Conservation (phyloP, 2,113 vertebrate species). For the Saccopteryx leptura region DNA sequence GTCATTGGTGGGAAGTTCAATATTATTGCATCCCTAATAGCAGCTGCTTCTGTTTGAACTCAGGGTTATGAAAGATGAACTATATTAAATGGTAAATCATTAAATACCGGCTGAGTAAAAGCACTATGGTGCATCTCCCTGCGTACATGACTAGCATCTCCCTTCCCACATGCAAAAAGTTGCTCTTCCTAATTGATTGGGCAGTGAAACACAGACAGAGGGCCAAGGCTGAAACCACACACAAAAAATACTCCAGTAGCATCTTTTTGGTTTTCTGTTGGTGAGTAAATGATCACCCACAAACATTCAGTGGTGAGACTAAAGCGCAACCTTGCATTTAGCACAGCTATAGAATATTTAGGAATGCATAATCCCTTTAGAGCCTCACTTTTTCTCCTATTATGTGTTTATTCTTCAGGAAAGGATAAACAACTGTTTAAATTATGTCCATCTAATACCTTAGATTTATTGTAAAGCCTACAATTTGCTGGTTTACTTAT, state of each 20-base stretch:
- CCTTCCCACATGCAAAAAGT: constrained; percentile 73
- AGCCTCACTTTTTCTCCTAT: constrained; percentile 57
- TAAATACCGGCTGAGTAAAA: constrained; percentile 86
- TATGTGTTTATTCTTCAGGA: constrained; percentile 69
- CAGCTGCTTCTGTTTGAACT: constrained; percentile 87
- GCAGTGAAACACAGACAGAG: constrained; percentile 70
- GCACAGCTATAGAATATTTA: constrained; percentile 65
- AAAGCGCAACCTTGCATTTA: constrained; percentile 63
- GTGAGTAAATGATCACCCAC: constrained; percentile 60
- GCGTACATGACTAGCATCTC: constrained; percentile 79
- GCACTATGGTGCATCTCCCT: constrained; percentile 70
- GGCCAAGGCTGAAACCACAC: constrained; percentile 55
- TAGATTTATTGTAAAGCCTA: constrained; percentile 73
- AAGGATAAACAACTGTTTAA: constrained; percentile 83
- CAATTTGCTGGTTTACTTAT: constrained; percentile 81
- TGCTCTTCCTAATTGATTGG: constrained; percentile 76
- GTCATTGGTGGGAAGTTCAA: constrained; percentile 84
- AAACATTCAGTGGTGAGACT: constrained; percentile 30
- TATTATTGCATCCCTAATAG: constrained; percentile 83
- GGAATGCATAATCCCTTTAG: constrained; percentile 68
- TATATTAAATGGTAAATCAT: constrained; percentile 88
- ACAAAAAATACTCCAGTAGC: constrained; percentile 63
- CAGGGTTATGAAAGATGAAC: constrained; percentile 85
- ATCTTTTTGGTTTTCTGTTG: constrained; percentile 64
- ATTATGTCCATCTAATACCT: constrained; percentile 64